Evolutionary conservation across 2,888 invertebrate genomes (phyloP).

Genomic region (Parasteatoda lunata): DNA sequence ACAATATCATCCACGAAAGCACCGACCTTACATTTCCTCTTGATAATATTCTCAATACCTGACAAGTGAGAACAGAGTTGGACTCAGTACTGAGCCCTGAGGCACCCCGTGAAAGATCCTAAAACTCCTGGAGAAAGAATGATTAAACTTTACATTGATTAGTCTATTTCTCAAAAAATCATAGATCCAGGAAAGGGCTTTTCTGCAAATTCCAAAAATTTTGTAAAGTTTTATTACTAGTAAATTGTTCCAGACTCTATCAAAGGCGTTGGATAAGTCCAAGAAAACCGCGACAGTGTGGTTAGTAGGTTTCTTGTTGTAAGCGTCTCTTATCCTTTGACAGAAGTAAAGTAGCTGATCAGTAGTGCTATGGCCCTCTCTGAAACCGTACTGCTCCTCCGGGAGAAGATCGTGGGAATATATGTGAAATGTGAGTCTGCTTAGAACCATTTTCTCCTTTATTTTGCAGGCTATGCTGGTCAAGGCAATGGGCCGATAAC

Average conservation of each 20-base stretch:
- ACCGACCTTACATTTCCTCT: background rate
- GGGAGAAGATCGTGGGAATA: too few species aligned
- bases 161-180: background rate
- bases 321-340: too few species aligned
- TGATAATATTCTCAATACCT: background rate
- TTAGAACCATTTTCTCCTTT: too few species aligned
- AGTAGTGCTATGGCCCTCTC: too few species aligned
- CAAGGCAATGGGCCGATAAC: too few species aligned
- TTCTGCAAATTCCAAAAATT: background rate
- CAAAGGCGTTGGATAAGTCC: too few species aligned
- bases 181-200: background rate
- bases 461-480: too few species aligned
- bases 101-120: background rate
- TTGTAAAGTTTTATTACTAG: background rate
- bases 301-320: too few species aligned
- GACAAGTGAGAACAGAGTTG: background rate
- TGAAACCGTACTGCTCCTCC: too few species aligned
- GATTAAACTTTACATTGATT: background rate
- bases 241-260: background rate
- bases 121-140: background rate
- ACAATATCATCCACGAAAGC: background rate
- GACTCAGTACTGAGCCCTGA: background rate
- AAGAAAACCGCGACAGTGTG: too few species aligned
- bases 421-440: too few species aligned
- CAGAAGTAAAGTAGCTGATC: too few species aligned